A percentile compares a stretch with the other conserved stretches of the same genome.
Conservation (phyloP, 2,113 vertebrate species). For the Elephantulus edwardii region DNA sequence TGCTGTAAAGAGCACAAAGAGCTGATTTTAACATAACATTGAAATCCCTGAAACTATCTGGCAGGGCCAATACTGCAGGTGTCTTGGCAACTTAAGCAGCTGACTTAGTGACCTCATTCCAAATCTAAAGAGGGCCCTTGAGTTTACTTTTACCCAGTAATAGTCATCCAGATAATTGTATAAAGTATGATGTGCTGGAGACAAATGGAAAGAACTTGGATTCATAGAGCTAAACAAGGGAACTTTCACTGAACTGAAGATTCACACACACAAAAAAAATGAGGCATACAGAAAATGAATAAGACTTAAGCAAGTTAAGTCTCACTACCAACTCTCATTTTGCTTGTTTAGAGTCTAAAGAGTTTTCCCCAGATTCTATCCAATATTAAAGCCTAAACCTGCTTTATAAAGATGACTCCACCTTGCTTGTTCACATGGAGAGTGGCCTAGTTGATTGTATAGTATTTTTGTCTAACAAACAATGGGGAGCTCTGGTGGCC, state of each 20-base stretch:
- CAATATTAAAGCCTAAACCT: not conserved
- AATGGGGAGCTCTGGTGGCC: no score
- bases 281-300: not conserved
- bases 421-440: no score
- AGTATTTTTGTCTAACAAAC: no score
- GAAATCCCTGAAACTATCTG: not conserved
- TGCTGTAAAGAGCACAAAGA: not conserved
- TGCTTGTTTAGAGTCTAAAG: not conserved
- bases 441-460: no score
- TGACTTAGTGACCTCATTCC: not conserved
- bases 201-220: not conserved
- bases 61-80: not conserved
- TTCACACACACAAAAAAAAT: not conserved
- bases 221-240: not conserved
- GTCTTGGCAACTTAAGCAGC: not conserved
- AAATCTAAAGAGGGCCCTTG: not conserved
- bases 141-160: not conserved
- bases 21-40: not conserved
- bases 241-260: not conserved
- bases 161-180: not conserved
- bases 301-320: not conserved
- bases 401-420: no score
- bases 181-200: not conserved
- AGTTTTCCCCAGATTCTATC: not conserved
- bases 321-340: not conserved